phyloP scores from a whole-genome alignment of 2,113 vertebrate genomes.

The Cebus imitator region DNA sequence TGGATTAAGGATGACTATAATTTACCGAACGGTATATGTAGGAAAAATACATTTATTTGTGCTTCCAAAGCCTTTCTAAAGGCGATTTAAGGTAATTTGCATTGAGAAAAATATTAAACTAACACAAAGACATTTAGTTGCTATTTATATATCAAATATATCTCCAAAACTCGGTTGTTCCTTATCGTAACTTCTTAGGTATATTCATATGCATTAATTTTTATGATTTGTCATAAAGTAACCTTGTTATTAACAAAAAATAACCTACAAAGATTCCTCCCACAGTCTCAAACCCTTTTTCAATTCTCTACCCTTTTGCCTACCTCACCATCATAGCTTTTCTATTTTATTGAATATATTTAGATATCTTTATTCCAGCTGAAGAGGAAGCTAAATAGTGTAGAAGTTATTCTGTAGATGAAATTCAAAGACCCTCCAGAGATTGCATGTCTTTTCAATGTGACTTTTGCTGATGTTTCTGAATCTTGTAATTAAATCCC shows the following conservation, averaged over 20 bases:
- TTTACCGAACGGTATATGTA: background rate
- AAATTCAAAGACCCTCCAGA: conserved; percentile 80
- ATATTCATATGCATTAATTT: background rate
- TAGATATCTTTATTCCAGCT: conserved; percentile 67
- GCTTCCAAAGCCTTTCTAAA: background rate
- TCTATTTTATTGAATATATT: background rate
- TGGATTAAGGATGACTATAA: background rate
- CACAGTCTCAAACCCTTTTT: background rate
- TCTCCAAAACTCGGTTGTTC: background rate
- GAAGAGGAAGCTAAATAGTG: conserved; percentile 72
- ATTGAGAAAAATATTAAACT: background rate
- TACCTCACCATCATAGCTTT: background rate
- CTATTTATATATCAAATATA: background rate
- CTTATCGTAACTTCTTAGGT: background rate
- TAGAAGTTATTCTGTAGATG: conserved; percentile 78
- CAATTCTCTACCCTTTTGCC: background rate
- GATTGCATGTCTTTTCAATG: conserved; percentile 53
- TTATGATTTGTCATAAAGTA: background rate
- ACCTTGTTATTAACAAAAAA: background rate
- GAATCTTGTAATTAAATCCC: background rate
- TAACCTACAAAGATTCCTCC: background rate
- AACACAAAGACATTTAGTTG: background rate
- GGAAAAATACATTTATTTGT: background rate
- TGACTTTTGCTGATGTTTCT: conserved; percentile 39
- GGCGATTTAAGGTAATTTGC: background rate